Base-by-base conservation (phyloP, 2,113 vertebrate species). In the Athene cunicularia region DNA sequence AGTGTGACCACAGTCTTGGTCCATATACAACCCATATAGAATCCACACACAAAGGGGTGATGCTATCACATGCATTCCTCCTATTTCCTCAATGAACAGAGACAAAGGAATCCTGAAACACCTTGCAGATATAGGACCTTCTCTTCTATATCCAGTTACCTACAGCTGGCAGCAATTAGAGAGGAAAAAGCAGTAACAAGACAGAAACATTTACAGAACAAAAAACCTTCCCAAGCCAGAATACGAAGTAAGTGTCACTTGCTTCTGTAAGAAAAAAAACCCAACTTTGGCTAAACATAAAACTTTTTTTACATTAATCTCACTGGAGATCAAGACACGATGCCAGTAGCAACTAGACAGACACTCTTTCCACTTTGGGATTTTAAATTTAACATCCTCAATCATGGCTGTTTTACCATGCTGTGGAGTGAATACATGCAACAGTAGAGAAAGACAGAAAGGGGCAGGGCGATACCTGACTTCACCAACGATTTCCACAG, bases 401-500 rank as follows among this genome's bases (percentile, higher is more conserved):
- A 2, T 5, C 8, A 3, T 0, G 13, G 59, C 43, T 39, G 49
- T 1, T 11, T 7, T 4, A 12, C 86, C 22, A 0, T 0, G 62
- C n/a, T 5, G 9, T 1, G 11, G 52, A 45, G 37, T 4, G 45
- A 16, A 30, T 3, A 5, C 0, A 2, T 4, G 14, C 35, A 13
- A 4, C 0, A 3, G 56, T 0, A 52, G 58, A 4, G 33, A 8
- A n/a, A 5, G 2, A 0, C 8, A 2, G 18, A 14, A 10, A 50
- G 23, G 26, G 35, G 41, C 49, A 39, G 32, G 28, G 24, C 1
- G 21, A 9, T 59, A 98, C 99, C 99, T 99, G 92, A 99, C 98
- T 92, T 99, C 99, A 35, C 98, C 98, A 27, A 98, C 98, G 12
- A 99, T 99, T 86, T 99, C 99, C 30, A 95, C 91, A 0, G 99